Evolutionary conservation across 2,113 vertebrate genomes (phyloP), one percentile per base, ranked within the genome.

Genomic region (Tonatia bakeri): DNA sequence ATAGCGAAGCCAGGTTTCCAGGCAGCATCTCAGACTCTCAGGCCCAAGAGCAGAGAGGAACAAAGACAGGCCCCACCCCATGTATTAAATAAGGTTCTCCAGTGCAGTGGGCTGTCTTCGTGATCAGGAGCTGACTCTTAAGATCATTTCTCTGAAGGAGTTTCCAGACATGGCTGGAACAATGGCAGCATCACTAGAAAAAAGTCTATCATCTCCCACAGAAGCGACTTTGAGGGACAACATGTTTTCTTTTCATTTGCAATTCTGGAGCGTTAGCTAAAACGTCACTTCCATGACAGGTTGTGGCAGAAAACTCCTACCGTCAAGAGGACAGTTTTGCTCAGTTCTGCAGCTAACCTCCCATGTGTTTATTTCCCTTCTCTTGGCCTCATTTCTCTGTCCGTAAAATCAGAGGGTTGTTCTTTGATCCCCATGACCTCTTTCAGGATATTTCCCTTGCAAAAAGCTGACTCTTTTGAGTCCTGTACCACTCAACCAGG

Each of bases 201-300:
- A 84, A 97, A 94, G 94, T 91, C 91, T 96, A 72, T 88, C 97
- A 75, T 92, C 95, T 97, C 95, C 94, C 94, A 91, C 92, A 77
- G 96, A 94, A 90, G 65, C 13, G 1, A 73, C 85, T 95, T 94
- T 92, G 94, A 94, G 72, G 92, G 87, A 87, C 97, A 96, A 67
- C 28, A 50, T 88, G 56, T 52, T 17, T 77, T 36, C 56, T 95
- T 94, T 87, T 77, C 95, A 91, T 94, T 97, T 93, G 81, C 54
- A 85, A 38, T 79, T 93, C 75, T 70, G 67, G 73, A 52, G 54
- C 70, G 4, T 94, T 96, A 94, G 76, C 88, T 86, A 40, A 76
- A 87, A 72, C 10, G 4, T 38, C 72, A 26, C 22, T 50, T 82
- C 38, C 31, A 7, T 24, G 19, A 26, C 0, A 15, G 15, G 69